These are phyloP conservation scores for Pseudotriccus pelzelni DNA, from an alignment of 2,797 vertebrate species.

Conservation along the genomic window DNA sequence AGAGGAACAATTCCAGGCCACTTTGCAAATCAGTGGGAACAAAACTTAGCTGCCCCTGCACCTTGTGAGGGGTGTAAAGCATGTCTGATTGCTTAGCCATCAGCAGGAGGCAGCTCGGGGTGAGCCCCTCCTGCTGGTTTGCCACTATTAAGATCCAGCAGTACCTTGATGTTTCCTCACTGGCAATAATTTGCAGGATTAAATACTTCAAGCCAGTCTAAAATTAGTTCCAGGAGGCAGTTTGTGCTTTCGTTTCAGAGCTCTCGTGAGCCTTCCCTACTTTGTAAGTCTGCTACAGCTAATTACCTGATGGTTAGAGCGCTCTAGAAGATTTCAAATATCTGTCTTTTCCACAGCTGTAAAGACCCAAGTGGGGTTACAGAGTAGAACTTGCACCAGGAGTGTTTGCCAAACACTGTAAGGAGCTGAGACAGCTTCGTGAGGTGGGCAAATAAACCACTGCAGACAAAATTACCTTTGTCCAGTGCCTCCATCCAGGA, in stretches of 20 bases:
- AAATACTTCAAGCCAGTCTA: slow-evolving; percentile 57
- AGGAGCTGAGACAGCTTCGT: background rate
- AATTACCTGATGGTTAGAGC: slow-evolving; percentile 43
- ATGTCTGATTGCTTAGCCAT: background rate
- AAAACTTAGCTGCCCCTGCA: background rate
- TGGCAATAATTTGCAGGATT: slow-evolving; percentile 64
- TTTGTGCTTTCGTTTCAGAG: slow-evolving; percentile 52
- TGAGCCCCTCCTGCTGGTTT: slow-evolving; percentile 33
- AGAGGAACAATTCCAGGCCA: background rate
- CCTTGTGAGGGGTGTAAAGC: background rate
- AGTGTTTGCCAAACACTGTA: slow-evolving; percentile 43
- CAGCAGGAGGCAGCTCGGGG: slow-evolving; percentile 31
- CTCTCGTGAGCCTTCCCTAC: slow-evolving; percentile 43
- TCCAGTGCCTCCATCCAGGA: background rate
- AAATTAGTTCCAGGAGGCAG: slow-evolving; percentile 62
- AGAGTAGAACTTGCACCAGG: background rate
- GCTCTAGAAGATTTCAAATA: slow-evolving; percentile 35
- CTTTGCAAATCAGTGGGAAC: background rate
- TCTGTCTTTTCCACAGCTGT: slow-evolving; percentile 39
- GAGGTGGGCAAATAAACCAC: slow-evolving; percentile 20
- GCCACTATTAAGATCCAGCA: slow-evolving; percentile 18
- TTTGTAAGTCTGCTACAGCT: slow-evolving; percentile 42
- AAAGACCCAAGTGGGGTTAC: slow-evolving; percentile 29
- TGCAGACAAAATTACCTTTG: slow-evolving; percentile 3
- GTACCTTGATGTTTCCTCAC: slow-evolving; percentile 45